Evolutionary conservation across 1,140 invertebrate species (phyloP).

Genomic region (Achroia grisella): DNA sequence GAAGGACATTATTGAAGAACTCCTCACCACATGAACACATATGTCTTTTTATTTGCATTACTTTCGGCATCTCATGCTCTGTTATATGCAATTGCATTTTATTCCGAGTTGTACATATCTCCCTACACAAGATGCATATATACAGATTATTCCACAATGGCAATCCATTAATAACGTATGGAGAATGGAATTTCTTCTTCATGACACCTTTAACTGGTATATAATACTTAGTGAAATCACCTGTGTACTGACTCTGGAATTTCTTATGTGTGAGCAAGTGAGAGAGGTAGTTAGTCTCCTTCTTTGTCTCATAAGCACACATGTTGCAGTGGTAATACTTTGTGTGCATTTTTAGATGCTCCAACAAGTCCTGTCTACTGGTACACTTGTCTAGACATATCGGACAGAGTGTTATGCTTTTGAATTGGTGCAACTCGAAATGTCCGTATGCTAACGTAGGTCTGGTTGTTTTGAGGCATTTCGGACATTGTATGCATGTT

Average conservation of each 20-base stretch:
- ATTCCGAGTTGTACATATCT: conserved; percentile 14
- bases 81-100: conserved; percentile 20
- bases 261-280: conserved; percentile 26
- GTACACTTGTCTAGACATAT: conserved; percentile 32
- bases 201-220: conserved; percentile 3
- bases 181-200: conserved; percentile 1
- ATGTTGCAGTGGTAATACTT: conserved; percentile 21
- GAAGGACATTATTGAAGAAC: conserved; percentile 31
- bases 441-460: conserved; percentile 21
- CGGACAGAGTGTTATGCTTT: conserved; percentile 27
- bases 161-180: conserved; percentile 10
- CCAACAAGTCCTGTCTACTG: conserved; percentile 5
- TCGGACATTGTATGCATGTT: conserved; percentile 19
- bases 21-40: conserved; percentile 30
- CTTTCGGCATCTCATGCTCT: conserved; percentile 6
- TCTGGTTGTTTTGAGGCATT: conserved; percentile 15
- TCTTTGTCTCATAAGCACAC: conserved; percentile 20
- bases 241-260: neutral
- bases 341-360: conserved; percentile 23
- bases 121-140: conserved; percentile 36
- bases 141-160: conserved; percentile 11
- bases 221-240: conserved; percentile 13
- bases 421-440: conserved; percentile 20
- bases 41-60: conserved; percentile 1
- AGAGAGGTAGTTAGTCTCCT: conserved; percentile 8